Conservation (phyloP, 35 echinoderm and acorn worm species). For the Eucidaris tribuloides region DNA sequence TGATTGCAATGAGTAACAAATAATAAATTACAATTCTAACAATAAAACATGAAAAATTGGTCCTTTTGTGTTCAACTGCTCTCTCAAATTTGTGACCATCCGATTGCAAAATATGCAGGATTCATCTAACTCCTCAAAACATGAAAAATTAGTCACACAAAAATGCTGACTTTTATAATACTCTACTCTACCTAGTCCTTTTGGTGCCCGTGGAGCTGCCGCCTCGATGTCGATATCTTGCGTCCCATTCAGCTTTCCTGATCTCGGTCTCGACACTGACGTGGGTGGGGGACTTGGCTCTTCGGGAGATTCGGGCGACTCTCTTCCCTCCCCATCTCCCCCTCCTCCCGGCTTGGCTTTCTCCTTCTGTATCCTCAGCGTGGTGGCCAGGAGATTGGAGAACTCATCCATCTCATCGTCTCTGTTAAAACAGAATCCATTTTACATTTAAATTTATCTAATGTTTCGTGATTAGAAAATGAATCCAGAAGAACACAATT, state of each 20-base stretch:
- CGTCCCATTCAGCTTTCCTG: slow-evolving; percentile 27
- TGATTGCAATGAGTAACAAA: no score
- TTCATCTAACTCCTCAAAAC: no score
- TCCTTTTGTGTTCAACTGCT: no score
- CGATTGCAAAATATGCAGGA: no score
- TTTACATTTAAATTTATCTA: no score
- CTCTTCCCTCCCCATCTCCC: slow-evolving; percentile 35
- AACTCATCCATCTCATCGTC: slow-evolving; percentile 89
- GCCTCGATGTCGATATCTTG: slow-evolving; percentile 71
- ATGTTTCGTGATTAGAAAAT: no score
- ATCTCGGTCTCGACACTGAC: background rate
- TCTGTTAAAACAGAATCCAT: slow-evolving; percentile 51
- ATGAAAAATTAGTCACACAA: no score
- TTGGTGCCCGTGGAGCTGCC: slow-evolving; percentile 95
- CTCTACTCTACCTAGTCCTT: slow-evolving; percentile 91
- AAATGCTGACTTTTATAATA: no score
- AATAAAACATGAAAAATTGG: no score
- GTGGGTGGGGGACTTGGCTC: background rate
- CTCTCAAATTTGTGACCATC: no score
- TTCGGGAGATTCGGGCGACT: slow-evolving; percentile 20
- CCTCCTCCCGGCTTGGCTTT: slow-evolving; percentile 5
- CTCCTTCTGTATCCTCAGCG: slow-evolving; percentile 59
- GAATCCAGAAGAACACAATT: no score
- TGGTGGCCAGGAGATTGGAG: slow-evolving; percentile 84
- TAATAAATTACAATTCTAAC: no score